phyloP scores from a whole-genome alignment of 2,888 invertebrate species.

The Petrophora chlorosata region DNA sequence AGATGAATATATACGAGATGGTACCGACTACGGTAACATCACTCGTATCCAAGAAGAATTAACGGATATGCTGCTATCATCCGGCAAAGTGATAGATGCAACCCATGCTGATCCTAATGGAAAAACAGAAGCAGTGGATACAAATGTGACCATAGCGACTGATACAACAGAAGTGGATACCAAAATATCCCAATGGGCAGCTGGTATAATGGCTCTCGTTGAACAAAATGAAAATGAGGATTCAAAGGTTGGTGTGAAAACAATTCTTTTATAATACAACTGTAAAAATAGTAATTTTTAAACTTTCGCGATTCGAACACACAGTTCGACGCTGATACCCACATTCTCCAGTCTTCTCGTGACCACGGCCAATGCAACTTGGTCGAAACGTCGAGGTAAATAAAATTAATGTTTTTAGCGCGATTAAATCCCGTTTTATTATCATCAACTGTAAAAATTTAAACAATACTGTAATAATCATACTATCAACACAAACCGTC shows the following conservation, averaged over 20 bases:
- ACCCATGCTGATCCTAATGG: constrained; percentile 62
- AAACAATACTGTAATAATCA: no score
- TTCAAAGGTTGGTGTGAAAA: constrained; percentile 63
- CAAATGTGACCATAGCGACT: constrained; percentile 71
- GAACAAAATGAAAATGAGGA: constrained; percentile 69
- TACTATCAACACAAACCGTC: no score
- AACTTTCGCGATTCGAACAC: no score
- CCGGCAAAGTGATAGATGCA: constrained; percentile 57
- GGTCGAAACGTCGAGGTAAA: no score
- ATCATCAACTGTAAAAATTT: no score
- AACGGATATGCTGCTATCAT: constrained; percentile 37
- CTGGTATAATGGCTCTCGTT: constrained; percentile 66
- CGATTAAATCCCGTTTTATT: no score
- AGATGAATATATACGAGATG: constrained; percentile 74
- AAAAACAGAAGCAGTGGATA: constrained; percentile 57
- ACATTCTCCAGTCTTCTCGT: no score
- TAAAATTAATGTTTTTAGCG: no score
- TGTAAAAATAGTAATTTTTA: no score
- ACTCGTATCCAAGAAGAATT: constrained; percentile 61
- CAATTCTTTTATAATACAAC: no score
- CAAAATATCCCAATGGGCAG: constrained; percentile 67
- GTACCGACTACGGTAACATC: constrained; percentile 76
- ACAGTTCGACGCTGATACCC: no score
- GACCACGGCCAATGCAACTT: no score
- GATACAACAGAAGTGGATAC: constrained; percentile 58